Percentiles rank a stretch among this genome's conserved stretches.
phyloP scores from a whole-genome alignment of 2,888 invertebrate species.

The Lymantria monacha region DNA sequence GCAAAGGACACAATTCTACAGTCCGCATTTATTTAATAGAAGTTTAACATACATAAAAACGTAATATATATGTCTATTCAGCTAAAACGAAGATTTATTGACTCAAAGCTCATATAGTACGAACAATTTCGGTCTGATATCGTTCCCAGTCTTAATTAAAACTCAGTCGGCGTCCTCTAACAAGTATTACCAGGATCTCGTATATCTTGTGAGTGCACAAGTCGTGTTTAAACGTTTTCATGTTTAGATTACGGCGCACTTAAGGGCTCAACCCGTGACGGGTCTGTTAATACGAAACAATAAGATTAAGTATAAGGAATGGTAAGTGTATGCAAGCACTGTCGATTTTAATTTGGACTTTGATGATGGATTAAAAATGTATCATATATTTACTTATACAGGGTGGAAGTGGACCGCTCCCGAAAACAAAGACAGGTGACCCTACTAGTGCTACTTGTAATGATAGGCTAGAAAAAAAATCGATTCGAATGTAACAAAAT shows the following conservation, averaged over 20 bases:
- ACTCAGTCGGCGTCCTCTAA: slow-evolving; percentile 2
- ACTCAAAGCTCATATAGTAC: neutral
- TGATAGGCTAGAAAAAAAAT: too few species aligned
- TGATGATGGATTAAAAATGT: too few species aligned
- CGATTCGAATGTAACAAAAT: too few species aligned
- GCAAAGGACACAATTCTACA: too few species aligned
- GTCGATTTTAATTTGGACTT: neutral
- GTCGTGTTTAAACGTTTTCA: slow-evolving; percentile 13
- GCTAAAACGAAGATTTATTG: slow-evolving; percentile 1
- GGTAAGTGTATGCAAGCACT: neutral
- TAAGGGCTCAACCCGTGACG: slow-evolving; percentile 37
- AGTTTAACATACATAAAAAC: too few species aligned
- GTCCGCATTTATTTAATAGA: too few species aligned
- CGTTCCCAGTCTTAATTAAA: slow-evolving; percentile 10
- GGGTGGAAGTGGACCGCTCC: too few species aligned
- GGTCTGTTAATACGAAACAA: slow-evolving; percentile 34
- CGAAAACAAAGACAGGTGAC: too few species aligned
- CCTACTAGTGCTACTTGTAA: too few species aligned
- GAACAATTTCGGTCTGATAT: neutral
- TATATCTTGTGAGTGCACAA: slow-evolving; percentile 11
- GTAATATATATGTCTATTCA: neutral
- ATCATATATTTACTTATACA: too few species aligned
- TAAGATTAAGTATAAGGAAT: slow-evolving; percentile 2
- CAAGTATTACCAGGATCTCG: slow-evolving; percentile 6
- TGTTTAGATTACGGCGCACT: slow-evolving; percentile 30